Percentiles rank a stretch among this genome's conserved stretches.
Conservation (phyloP, 2,797 vertebrate species). For the Myotis findleyi region DNA sequence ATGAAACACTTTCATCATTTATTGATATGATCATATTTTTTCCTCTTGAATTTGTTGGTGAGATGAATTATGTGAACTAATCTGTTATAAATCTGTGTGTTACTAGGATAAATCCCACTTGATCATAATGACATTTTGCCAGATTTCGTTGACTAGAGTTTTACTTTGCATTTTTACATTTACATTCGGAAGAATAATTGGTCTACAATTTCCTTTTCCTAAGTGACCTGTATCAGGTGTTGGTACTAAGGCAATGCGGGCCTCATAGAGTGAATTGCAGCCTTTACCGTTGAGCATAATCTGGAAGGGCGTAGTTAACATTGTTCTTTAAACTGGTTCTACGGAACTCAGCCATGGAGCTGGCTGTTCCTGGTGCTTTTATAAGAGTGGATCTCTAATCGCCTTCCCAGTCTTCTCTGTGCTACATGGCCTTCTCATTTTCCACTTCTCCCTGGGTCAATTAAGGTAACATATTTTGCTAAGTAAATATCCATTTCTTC, state of each 20-base stretch:
- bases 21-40: neutral
- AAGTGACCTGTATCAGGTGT: neutral
- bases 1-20: slow-evolving; percentile 26
- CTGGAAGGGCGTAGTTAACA: slow-evolving; percentile 62
- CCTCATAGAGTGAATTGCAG: slow-evolving; percentile 7
- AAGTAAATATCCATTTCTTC: neutral
- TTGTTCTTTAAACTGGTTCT: slow-evolving; percentile 74
- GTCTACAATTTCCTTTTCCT: neutral
- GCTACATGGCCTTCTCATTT: neutral
- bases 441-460: slow-evolving; percentile 41
- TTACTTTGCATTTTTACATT: slow-evolving; percentile 30
- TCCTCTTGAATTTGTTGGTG: neutral
- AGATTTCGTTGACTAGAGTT: slow-evolving; percentile 31
- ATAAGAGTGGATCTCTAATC: slow-evolving; percentile 56
- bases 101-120: slow-evolving; percentile 30
- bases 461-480: slow-evolving; percentile 55
- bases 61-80: slow-evolving; percentile 34
- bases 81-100: slow-evolving; percentile 20
- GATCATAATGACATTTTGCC: slow-evolving; percentile 41
- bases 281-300: slow-evolving; percentile 34
- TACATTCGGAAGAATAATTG: neutral
- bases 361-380: slow-evolving; percentile 77
- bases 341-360: slow-evolving; percentile 71
- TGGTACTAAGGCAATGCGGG: neutral
- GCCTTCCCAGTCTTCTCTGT: slow-evolving; percentile 24